A percentile compares a stretch with the other conserved stretches of the same genome.
These are phyloP conservation scores for Coturnix japonica DNA, from an alignment of 2,113 vertebrate species.

Conservation along the genomic window DNA sequence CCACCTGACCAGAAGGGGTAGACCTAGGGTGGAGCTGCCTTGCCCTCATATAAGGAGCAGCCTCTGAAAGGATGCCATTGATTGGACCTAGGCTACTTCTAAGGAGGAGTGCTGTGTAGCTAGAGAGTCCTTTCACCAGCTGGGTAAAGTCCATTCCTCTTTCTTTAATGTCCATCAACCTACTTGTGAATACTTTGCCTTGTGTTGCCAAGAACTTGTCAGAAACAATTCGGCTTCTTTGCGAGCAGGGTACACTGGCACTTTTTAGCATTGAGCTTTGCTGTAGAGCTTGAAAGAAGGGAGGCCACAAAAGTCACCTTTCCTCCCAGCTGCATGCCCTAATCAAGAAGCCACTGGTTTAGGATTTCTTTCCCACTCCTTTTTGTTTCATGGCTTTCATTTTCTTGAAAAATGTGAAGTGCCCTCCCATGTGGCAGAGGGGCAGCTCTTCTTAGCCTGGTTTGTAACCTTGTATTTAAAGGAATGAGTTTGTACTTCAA, in stretches of 20 bases:
- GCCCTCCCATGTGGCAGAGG: not conserved
- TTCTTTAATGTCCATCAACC: too few species aligned
- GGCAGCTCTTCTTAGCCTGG: not conserved
- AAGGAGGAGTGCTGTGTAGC: too few species aligned
- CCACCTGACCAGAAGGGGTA: too few species aligned
- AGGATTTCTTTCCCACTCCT: not conserved
- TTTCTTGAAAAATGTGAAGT: slow-evolving; percentile 9
- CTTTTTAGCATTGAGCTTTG: not conserved
- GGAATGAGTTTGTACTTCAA: slow-evolving; percentile 4
- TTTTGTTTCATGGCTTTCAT: not conserved
- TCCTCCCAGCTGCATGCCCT: not conserved
- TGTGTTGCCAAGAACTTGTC: too few species aligned
- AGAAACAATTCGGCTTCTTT: too few species aligned
- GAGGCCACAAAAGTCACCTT: not conserved
- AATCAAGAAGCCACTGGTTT: not conserved
- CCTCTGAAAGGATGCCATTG: too few species aligned
- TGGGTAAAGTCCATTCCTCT: too few species aligned
- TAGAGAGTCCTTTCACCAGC: too few species aligned
- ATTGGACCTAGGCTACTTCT: too few species aligned
- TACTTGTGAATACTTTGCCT: too few species aligned
- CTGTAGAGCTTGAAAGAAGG: not conserved
- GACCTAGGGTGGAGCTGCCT: too few species aligned
- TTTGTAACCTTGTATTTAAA: slow-evolving; percentile 33
- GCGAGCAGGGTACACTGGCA: not conserved
- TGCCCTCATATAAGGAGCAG: too few species aligned